Percentiles rank a stretch among this genome's conserved stretches.
Evolutionary conservation across 2,113 vertebrate genomes (phyloP).

Genomic region (Ondatra zibethicus): DNA sequence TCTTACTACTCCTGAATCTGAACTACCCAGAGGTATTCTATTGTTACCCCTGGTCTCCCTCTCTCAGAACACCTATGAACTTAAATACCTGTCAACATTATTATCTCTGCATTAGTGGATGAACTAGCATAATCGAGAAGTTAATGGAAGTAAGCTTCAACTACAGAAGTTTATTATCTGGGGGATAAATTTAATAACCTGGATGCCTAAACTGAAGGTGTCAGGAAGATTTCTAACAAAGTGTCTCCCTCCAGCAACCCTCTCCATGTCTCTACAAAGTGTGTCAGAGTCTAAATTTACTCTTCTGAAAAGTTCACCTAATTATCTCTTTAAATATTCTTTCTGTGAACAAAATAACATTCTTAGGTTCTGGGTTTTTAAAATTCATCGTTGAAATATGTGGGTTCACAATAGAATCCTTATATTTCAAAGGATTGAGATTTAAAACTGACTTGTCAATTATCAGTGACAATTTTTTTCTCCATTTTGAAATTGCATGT

Average conservation of each 20-base stretch:
- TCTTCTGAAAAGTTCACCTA: neutral
- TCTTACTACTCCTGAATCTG: neutral
- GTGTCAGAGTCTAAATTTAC: neutral
- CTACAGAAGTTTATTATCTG: too few species aligned
- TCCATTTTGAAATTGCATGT: neutral
- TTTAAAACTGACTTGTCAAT: neutral
- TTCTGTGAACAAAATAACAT: neutral
- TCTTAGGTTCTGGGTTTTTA: neutral
- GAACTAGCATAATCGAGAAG: neutral
- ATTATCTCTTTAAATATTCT: neutral
- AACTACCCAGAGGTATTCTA: neutral
- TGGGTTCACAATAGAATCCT: neutral
- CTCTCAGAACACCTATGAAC: neutral
- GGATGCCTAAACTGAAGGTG: neutral
- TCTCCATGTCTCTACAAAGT: neutral
- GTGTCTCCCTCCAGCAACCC: neutral
- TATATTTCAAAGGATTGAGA: neutral
- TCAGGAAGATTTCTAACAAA: neutral
- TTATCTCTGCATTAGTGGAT: neutral
- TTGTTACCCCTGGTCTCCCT: neutral
- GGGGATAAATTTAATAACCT: neutral
- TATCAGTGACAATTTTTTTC: neutral
- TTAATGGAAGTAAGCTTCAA: neutral
- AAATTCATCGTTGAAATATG: neutral
- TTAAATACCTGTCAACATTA: neutral